phyloP scores from a whole-genome alignment of 35 echinoderm and acorn worm genomes.

The Ophiothrix spiculata region DNA sequence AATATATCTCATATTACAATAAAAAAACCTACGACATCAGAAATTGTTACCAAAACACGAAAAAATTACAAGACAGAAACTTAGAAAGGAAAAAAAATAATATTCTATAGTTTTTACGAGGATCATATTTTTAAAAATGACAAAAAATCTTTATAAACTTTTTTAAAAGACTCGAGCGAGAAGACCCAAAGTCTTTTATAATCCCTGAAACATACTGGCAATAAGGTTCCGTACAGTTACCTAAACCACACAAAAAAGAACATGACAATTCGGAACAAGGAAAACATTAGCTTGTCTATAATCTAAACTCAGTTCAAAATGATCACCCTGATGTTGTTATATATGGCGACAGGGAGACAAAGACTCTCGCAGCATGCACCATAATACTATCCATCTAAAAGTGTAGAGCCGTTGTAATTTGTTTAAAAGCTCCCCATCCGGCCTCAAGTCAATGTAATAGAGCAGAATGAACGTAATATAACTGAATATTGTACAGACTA shows the following conservation, averaged over 20 bases:
- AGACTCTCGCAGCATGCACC: too few species aligned
- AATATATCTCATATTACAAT: neutral
- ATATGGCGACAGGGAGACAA: too few species aligned
- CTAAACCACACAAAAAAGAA: neutral
- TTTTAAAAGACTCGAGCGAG: constrained; percentile 2
- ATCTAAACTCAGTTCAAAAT: too few species aligned
- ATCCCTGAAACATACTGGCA: constrained; percentile 10
- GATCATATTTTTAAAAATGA: constrained; percentile 13
- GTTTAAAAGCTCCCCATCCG: neutral
- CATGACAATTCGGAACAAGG: neutral
- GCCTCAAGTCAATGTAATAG: neutral
- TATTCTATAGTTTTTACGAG: neutral
- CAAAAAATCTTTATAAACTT: constrained; percentile 16
- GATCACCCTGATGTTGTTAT: too few species aligned
- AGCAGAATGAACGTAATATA: neutral
- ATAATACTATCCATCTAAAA: too few species aligned
- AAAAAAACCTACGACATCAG: neutral
- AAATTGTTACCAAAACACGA: neutral
- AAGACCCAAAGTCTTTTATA: neutral
- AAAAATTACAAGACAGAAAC: neutral
- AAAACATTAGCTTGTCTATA: too few species aligned
- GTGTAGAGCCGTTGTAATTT: too few species aligned
- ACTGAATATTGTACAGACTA: neutral
- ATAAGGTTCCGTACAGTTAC: neutral
- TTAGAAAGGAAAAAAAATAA: neutral